Evolutionary conservation across 2,113 vertebrate genomes (phyloP).

Genomic region (Actinemys pallida): DNA sequence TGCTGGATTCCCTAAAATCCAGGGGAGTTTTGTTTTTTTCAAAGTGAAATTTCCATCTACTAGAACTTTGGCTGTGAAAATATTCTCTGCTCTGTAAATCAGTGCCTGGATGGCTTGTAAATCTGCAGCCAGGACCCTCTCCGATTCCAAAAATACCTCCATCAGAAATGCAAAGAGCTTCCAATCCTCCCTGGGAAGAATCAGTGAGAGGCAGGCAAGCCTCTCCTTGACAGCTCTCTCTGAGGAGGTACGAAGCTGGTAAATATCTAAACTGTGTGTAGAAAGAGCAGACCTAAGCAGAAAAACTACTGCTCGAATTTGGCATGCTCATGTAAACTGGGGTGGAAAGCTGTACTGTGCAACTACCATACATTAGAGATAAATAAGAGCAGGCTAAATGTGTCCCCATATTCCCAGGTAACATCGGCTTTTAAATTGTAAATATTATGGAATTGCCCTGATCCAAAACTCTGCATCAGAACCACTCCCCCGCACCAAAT

Average conservation of each 20-base stretch:
- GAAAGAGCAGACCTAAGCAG: background rate
- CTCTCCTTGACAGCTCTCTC: background rate
- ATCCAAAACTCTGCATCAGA: background rate
- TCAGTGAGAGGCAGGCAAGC: background rate
- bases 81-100: background rate
- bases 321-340: background rate
- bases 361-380: background rate
- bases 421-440: background rate
- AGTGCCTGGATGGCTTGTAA: background rate
- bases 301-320: background rate
- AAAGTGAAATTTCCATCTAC: background rate
- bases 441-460: background rate
- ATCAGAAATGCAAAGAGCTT: background rate
- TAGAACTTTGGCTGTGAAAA: rapidly evolving
- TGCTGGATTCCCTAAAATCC: background rate
- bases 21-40: background rate
- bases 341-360: background rate
- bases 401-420: background rate
- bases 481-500: too few species aligned
- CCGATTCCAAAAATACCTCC: background rate
- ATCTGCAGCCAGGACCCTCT: background rate
- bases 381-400: background rate
- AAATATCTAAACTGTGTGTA: background rate
- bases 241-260: background rate
- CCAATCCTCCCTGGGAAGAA: background rate